Percentiles rank a stretch among this genome's conserved stretches.
Evolutionary conservation across 2,888 invertebrate species (phyloP).

Genomic region (Lycocerus yunnanus): DNA sequence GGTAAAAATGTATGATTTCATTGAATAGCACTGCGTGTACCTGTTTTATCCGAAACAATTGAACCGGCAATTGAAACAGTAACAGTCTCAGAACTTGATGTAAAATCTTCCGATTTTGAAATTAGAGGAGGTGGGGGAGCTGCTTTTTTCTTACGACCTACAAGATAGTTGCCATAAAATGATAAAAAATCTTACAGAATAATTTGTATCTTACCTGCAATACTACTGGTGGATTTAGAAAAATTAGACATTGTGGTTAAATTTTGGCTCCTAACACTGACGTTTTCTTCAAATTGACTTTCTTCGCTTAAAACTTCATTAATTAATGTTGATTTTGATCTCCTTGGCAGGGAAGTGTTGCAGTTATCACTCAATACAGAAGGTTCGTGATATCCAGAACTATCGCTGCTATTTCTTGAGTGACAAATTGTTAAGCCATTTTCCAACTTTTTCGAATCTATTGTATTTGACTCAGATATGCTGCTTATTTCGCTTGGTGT

Average conservation of each 20-base stretch:
- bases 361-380: constrained; percentile 67
- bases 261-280: constrained; percentile 48
- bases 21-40: constrained; percentile 5
- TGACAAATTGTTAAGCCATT: constrained; percentile 62
- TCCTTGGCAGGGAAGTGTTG: constrained; percentile 48
- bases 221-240: constrained; percentile 54
- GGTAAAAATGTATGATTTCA: neutral
- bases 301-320: constrained; percentile 37
- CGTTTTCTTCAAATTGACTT: constrained; percentile 37
- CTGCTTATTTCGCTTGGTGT: constrained; percentile 37
- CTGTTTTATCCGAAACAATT: constrained; percentile 15
- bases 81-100: constrained; percentile 47
- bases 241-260: constrained; percentile 50
- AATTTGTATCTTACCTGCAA: constrained; percentile 33
- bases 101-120: constrained; percentile 45
- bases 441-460: constrained; percentile 34
- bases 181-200: neutral
- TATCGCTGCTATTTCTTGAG: constrained; percentile 74
- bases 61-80: constrained; percentile 55
- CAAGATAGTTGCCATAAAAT: constrained; percentile 28
- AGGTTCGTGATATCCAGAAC: constrained; percentile 74
- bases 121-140: constrained; percentile 62
- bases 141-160: constrained; percentile 64
- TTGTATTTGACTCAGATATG: constrained; percentile 31
- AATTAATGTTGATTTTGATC: constrained; percentile 48